Evolutionary conservation across 2,888 invertebrate species (phyloP).

Genomic region (Amblyjoppa proteus): DNA sequence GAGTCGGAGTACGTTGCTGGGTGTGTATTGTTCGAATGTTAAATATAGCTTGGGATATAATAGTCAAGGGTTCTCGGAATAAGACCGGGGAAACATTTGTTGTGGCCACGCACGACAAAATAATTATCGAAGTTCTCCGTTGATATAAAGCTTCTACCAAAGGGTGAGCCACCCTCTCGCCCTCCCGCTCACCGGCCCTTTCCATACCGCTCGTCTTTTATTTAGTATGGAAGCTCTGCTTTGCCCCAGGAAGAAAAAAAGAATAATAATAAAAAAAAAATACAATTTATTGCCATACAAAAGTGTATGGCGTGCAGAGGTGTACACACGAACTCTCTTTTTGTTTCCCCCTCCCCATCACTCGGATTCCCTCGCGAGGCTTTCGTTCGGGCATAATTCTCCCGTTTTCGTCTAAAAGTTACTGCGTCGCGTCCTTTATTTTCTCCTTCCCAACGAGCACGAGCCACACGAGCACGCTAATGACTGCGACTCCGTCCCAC

Average conservation of each 20-base stretch:
- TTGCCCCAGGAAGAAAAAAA: background rate
- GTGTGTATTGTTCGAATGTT: conserved; percentile 6
- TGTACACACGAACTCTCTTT: conserved; percentile 11
- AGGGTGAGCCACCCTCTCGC: background rate
- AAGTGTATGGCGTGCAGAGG: conserved; percentile 19
- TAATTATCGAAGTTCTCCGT: conserved; percentile 50
- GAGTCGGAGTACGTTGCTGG: background rate
- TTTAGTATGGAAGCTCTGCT: conserved; percentile 24
- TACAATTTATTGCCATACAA: conserved; percentile 37
- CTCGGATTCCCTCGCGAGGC: background rate
- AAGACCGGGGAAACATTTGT: conserved; percentile 38
- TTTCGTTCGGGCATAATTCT: conserved; percentile 31
- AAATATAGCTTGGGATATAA: conserved; percentile 4
- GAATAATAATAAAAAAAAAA: background rate
- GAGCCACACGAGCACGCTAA: conserved; percentile 56
- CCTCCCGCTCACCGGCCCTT: background rate
- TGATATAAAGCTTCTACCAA: conserved; percentile 7
- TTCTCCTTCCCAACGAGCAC: conserved; percentile 20
- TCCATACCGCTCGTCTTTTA: conserved; percentile 15
- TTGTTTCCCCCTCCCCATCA: conserved; percentile 19
- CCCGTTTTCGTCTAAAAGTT: conserved; percentile 35
- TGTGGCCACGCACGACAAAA: conserved; percentile 43
- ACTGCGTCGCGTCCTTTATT: conserved; percentile 51
- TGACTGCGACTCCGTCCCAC: conserved; percentile 62
- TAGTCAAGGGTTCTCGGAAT: conserved; percentile 2